A percentile compares a stretch with the other conserved stretches of the same genome.
phyloP scores from a whole-genome alignment of 2,113 vertebrate genomes.

The Chloropsis cyanopogon region DNA sequence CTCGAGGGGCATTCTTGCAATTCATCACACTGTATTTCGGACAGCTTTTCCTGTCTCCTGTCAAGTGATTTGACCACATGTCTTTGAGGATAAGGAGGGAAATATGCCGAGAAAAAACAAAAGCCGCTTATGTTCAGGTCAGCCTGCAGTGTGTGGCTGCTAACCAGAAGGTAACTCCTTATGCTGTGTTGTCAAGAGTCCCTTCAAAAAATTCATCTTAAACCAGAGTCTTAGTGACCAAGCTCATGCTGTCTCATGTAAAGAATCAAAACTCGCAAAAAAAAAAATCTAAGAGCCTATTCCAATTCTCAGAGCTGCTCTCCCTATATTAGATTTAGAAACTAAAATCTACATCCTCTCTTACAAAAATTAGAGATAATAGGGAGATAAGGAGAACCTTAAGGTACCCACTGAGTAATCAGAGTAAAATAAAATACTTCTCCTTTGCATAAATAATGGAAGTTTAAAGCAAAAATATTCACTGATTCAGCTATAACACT shows the following conservation, averaged over 20 bases:
- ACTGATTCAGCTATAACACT: not conserved
- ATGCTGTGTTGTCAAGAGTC: not conserved
- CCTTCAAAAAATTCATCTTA: not conserved
- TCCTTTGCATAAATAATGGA: not conserved
- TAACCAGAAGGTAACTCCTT: not conserved
- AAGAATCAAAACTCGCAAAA: not conserved
- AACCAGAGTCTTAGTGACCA: not conserved
- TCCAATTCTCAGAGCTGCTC: not conserved
- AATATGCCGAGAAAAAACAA: not conserved
- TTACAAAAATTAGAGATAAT: not conserved
- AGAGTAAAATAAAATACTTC: not conserved
- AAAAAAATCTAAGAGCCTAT: not conserved
- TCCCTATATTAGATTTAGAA: not conserved
- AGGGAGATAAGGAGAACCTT: not conserved
- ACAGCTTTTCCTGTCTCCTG: not conserved
- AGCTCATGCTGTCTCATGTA: not conserved
- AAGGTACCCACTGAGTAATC: not conserved
- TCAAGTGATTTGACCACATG: conserved; percentile 6
- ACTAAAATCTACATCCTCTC: not conserved
- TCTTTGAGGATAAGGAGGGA: not conserved
- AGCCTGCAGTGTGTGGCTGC: not conserved
- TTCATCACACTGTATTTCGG: not conserved
- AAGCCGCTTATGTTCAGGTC: not conserved
- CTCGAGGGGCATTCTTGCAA: not conserved
- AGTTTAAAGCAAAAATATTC: not conserved